phyloP scores from a whole-genome alignment of 2,888 invertebrate species.

The Emesis furor region DNA sequence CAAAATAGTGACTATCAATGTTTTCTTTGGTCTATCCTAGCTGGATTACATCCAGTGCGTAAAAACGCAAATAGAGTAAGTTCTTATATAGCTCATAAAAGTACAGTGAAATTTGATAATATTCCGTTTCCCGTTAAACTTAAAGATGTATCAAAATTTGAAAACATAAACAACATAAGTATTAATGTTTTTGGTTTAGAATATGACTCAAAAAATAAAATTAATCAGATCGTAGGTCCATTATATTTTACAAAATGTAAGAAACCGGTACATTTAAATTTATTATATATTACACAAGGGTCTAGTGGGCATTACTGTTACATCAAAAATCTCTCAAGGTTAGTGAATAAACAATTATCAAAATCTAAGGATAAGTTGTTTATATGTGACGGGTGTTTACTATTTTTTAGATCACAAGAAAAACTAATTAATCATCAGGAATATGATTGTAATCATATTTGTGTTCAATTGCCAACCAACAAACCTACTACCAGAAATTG shows the following conservation, averaged over 20 bases:
- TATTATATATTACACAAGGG: too few species aligned
- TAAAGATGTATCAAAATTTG: too few species aligned
- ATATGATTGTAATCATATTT: neutral
- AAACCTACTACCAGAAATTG: neutral
- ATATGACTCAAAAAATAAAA: too few species aligned
- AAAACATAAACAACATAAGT: too few species aligned
- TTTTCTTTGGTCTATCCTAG: conserved; percentile 72
- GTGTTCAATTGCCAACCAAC: neutral
- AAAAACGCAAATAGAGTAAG: conserved; percentile 57
- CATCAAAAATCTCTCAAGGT: conserved; percentile 71
- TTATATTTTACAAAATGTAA: too few species aligned
- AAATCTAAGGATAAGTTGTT: conserved; percentile 38
- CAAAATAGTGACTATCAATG: conserved; percentile 70
- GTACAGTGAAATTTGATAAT: conserved; percentile 10
- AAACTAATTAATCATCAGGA: neutral
- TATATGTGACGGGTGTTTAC: neutral
- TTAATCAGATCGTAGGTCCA: too few species aligned
- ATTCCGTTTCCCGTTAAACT: too few species aligned
- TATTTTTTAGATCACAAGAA: neutral
- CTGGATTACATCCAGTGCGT: conserved; percentile 70
- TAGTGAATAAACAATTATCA: conserved; percentile 65
- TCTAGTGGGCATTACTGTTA: conserved; percentile 58
- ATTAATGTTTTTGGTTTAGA: too few species aligned
- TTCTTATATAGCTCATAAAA: conserved; percentile 55
- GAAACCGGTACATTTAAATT: too few species aligned